Base-by-base conservation (phyloP, 2,113 vertebrate genomes). In the Agapornis roseicollis region DNA sequence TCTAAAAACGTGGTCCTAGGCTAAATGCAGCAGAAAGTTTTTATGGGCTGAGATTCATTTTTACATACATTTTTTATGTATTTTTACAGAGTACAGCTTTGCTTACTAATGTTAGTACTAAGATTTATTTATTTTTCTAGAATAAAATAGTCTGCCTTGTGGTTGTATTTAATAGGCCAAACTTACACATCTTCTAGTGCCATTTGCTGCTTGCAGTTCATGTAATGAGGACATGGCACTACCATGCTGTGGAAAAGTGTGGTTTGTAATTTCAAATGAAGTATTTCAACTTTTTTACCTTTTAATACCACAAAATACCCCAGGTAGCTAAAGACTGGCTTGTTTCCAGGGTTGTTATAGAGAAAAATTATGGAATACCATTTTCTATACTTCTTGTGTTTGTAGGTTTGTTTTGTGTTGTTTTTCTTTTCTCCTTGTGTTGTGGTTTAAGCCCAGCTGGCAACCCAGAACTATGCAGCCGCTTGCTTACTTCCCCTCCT, bases 271-370 rank as follows among this genome's bases (percentile, higher is more conserved):
- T 91, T 79, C 35, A 89, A 78, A 91, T 91, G 12, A 83, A 95
- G 35, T 96, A 94, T 88, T 95, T 93, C 39, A 96, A 85, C 46
- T n/a, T 85, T 96, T 93, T 93, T 68, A 85, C 58, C 42, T 86
- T 89, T 80, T 85, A 91, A 90, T 85, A 77, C 41, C 46, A 58
- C 24, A 55, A 58, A 83, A 80, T 73, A 88, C 46, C 14, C 63
- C 66, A 22, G 25, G 9, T 80, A 90, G 41, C 71, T 90, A 14
- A 91, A 89, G 49, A 47, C 14, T 78, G 71, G 33, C n/a, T 77
- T 95, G 63, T 96, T 96, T 94, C 85, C 79, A 93, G 74, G 55
- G 55, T 74, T 74, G 58, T 88, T 85, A 16, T 6, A 22, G 24
- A 73, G 4, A 6, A 83, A 91, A 85, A 94, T 11, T 22, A 70